Base-by-base conservation (phyloP, 2,113 vertebrate species). In the Castor canadensis region DNA sequence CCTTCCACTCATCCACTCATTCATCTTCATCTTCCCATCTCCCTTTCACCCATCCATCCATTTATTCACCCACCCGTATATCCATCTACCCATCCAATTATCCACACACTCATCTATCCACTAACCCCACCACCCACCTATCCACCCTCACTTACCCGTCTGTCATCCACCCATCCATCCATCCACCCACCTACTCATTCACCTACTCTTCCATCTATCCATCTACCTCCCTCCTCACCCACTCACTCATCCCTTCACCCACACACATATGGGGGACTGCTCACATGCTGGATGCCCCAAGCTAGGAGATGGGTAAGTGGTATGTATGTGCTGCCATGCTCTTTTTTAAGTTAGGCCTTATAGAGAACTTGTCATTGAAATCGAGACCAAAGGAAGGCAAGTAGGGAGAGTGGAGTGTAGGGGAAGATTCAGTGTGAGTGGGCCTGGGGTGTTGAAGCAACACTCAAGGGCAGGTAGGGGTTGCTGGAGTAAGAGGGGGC, bases 81-180 rank as follows among this genome's bases (percentile, higher is more conserved):
- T 5, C 35, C 15, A 72, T 1, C n/a, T 19, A 87, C 38, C 5
- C 76, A 56, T 26, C 56, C 16, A 45, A 5, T 9, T 40, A 83
- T 10, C 32, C 43, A 47, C 7, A 11, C 43, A 84, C 16, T 10
- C 66, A 43, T 4, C 16, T 38, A 45, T 12, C 38, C 58, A 45
- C 40, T 13, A 5, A 13, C 13, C 24, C 26, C 26, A 2, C n/a
- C 26, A 30, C 4, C 79, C 58, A 32, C 28, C 13, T 35, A 3
- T 3, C 9, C 10, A 15, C 16, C 76, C 30, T 7, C 9, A 30
- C 19, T 26, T n/a, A n/a, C n/a, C n/a, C n/a, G n/a, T n/a, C n/a
- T n/a, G n/a, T n/a, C n/a, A n/a, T 1, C 19, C 32, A 54, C 20
- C 5, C 49, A 22, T 5, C 20, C 2, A 32, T 6, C 15, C 4